Evolutionary conservation across 2,888 invertebrate species (phyloP), one percentile per base, ranked within the genome.

Genomic region (Oxyteleia sp.): DNA sequence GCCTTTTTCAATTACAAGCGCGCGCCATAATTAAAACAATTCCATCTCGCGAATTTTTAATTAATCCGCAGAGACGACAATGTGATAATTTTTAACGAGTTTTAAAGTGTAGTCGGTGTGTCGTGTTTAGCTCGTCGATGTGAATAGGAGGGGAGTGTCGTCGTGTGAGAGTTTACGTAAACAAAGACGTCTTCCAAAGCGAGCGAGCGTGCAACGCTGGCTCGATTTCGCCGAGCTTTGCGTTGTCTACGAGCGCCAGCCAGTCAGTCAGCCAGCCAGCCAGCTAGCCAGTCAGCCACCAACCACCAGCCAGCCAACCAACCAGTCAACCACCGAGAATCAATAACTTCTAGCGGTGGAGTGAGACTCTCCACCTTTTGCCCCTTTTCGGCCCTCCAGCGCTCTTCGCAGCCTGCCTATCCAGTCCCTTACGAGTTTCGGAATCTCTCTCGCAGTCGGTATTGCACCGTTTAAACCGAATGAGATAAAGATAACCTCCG

Each of bases 211-310:
- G 66, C 59, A 71, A 79, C 57, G 63, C 26, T 23, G 64, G 68
- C 69, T 75, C 53, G 63, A 69, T 69, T 81, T 75, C 55, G 81
- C 64, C 66, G 41, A 64, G 64, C 64, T 69, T 68, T 78, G 69
- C 64, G 59, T 81, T 74, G 80, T 81, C 74, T 81, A 68, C 74
- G 61, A 66, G 49, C 29, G 95, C 95, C 94, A 94, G 94, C 94
- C 94, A 91, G 93, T 93, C 93, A 94, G 94, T 92, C 94, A 78
- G 95, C 94, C 94, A 94, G 94, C 90, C 89, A 85, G 95, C 94
- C 94, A 94, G 94, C 90, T 89, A 89, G 94, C 94, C 94, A 93
- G 93, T 93, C 94, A 93, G 94, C 94, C 93, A 94, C n/a, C n/a
- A n/a, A n/a, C n/a, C n/a, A n/a, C n/a, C n/a, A n/a, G n/a, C n/a